Base-by-base conservation (phyloP, 2,888 invertebrate genomes). In the Hylaea fasciaria region DNA sequence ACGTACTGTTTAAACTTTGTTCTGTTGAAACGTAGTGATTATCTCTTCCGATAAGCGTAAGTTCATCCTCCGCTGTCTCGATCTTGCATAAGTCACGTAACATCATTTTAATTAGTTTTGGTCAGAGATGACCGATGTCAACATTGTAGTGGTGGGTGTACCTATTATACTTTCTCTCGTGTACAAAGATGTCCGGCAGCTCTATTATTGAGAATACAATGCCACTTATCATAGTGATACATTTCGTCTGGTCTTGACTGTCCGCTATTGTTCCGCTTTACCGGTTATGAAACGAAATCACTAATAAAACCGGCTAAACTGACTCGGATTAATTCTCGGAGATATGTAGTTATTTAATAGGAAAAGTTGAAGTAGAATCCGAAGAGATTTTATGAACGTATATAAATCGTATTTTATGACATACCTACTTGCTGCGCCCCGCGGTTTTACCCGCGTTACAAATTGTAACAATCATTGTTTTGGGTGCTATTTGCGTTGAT, bases 161-260 rank as follows among this genome's bases (percentile, higher is more conserved):
- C 28, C 12, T 51, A 61, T 55, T 51, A 55, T 56, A 61, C 61
- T 61, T 61, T 61, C 56, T 47, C 56, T 22, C 17, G 35, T 56
- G 40, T 22, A 49, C 43, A 47, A 61, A 55, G 60, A 50, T 44
- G 37, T 29, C 50, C 41, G 41, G n/a, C 46, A 47, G 37, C 11
- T 45, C 49, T 50, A 51, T 60, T 47, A 41, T 55, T 29, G 16
- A 43, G 37, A 61, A 55, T 41, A 60, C 60, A 51, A 60, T 60
- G 14, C 43, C 32, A 56, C 64, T 44, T 44, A 64, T 64, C 62
- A 62, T 53, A 52, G 47, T 44, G 14, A 13, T 46, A 44, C 22
- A 48, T 37, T n/a, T n/a, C 4, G 4, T 11, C 3, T 12, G 37
- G n/a, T 37, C n/a, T n/a, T 2, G n/a, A 29, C 28, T 13, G 13